phyloP scores from a whole-genome alignment of 2,797 vertebrate genomes.

The Manis pentadactyla region DNA sequence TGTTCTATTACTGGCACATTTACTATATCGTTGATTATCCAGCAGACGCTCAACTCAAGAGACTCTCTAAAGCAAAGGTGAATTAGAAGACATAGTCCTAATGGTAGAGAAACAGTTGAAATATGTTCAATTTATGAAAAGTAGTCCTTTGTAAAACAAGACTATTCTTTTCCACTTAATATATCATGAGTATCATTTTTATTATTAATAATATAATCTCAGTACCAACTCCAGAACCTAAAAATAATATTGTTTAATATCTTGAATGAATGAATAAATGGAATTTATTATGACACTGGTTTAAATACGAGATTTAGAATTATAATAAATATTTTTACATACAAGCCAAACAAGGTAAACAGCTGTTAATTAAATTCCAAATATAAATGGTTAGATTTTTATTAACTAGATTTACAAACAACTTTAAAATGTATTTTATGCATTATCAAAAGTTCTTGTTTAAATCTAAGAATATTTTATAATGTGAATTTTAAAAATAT shows the following conservation, averaged over 20 bases:
- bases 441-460: background rate
- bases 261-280: slow-evolving; percentile 9
- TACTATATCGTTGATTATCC: background rate
- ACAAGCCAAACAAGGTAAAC: background rate
- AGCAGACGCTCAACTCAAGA: background rate
- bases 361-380: background rate
- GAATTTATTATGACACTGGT: background rate
- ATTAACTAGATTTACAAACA: background rate
- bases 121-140: background rate
- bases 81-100: background rate
- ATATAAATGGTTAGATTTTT: background rate
- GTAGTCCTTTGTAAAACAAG: background rate
- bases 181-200: background rate
- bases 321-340: background rate
- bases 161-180: background rate
- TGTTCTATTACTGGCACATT: slow-evolving; percentile 29
- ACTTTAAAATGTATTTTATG: background rate
- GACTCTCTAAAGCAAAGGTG: background rate
- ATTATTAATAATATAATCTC: background rate
- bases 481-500: background rate
- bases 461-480: background rate
- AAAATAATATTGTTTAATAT: background rate
- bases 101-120: background rate
- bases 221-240: background rate
- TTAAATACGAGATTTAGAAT: background rate